A percentile compares a stretch with the other conserved stretches of the same genome.
phyloP scores from a whole-genome alignment of 2,113 vertebrate genomes.

The Toxotes jaculatrix region DNA sequence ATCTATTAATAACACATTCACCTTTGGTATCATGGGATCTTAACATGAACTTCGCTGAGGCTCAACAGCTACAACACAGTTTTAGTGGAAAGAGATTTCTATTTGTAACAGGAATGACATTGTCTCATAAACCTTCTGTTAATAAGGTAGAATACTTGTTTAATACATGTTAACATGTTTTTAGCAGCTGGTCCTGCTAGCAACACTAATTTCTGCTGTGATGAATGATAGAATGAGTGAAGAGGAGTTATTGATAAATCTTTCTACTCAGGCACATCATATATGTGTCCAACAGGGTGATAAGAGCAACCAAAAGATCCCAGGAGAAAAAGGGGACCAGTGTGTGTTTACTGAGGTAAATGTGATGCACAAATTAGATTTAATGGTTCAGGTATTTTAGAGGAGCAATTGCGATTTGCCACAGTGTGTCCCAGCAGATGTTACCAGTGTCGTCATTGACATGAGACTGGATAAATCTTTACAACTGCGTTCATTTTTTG shows the following conservation, averaged over 20 bases:
- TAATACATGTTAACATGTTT: background rate
- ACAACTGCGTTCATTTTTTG: background rate
- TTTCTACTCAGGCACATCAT: too few relatives aligned
- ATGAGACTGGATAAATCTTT: background rate
- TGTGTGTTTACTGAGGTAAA: background rate
- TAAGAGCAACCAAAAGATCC: too few relatives aligned
- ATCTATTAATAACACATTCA: slow-evolving; percentile 41
- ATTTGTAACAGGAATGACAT: background rate
- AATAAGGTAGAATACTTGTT: slow-evolving; percentile 10
- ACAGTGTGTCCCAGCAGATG: background rate
- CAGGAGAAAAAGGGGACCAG: background rate
- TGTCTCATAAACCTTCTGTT: slow-evolving; percentile 2
- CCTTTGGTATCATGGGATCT: slow-evolving; percentile 19
- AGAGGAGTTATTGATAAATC: too few relatives aligned
- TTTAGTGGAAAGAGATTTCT: background rate
- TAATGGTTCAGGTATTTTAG: background rate
- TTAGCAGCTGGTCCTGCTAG: background rate
- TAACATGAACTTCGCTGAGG: slow-evolving; percentile 28
- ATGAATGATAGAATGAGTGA: too few relatives aligned
- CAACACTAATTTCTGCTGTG: too few relatives aligned
- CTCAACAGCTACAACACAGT: slow-evolving; percentile 8
- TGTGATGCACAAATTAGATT: background rate
- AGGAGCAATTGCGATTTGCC: background rate
- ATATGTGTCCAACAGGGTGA: too few relatives aligned
- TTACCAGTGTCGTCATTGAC: background rate